Evolutionary conservation across 2,888 invertebrate species (phyloP).

Genomic region (Ferdinandea cuprea): DNA sequence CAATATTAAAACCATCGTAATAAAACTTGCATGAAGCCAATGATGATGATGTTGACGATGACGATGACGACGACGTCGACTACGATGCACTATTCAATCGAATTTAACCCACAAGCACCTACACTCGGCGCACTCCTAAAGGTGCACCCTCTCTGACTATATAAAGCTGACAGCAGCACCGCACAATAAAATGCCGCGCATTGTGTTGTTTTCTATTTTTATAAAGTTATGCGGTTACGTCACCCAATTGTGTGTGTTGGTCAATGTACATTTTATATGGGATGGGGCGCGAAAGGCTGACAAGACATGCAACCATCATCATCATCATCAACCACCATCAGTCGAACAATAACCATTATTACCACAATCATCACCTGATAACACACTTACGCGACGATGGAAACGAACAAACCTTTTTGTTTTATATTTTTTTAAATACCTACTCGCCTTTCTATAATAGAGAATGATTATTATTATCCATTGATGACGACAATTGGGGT

Average conservation of each 20-base stretch:
- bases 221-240: constrained; percentile 64
- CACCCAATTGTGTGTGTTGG: constrained; percentile 60
- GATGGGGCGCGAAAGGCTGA: background rate
- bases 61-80: constrained; percentile 7
- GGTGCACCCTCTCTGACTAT: constrained; percentile 39
- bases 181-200: constrained; percentile 32
- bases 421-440: background rate
- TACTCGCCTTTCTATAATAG: constrained; percentile 27
- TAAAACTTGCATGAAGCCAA: constrained; percentile 64
- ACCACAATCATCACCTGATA: constrained; percentile 70
- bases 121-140: constrained; percentile 22
- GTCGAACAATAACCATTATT: constrained; percentile 40
- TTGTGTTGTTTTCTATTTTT: constrained; percentile 55
- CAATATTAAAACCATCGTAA: constrained; percentile 55
- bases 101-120: constrained; percentile 60
- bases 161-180: constrained; percentile 14
- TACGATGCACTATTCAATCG: constrained; percentile 56
- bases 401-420: constrained; percentile 46
- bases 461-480: constrained; percentile 44
- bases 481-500: constrained; percentile 30
- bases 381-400: constrained; percentile 57
- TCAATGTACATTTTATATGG: constrained; percentile 33
- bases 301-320: constrained; percentile 28
- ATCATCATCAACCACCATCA: constrained; percentile 17
- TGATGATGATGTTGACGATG: constrained; percentile 29